Evolutionary conservation across 2,113 vertebrate species (phyloP), one percentile per base, ranked within the genome.

Genomic region (Eidolon helvum): DNA sequence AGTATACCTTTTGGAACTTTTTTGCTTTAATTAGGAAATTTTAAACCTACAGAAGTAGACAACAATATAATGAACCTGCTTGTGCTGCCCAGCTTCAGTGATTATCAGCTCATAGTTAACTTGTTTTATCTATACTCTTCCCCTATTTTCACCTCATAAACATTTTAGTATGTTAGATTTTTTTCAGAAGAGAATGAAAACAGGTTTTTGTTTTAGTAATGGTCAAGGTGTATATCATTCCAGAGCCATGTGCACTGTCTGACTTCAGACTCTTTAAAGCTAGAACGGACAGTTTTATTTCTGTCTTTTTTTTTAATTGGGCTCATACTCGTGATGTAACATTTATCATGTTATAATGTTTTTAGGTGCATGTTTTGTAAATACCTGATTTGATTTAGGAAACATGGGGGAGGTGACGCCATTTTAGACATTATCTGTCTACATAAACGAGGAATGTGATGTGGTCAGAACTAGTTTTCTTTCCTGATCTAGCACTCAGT

Each of bases 361-460:
- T 94, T 84, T 91, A 87, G 79, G 14, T 69, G 1, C 66, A 35
- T n/a, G 7, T 69, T 84, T 61, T 91, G 91, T 55, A 19, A 40
- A 95, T 66, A 75, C 91, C 38, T 66, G 12, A 24, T 89, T 92
- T 79, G 26, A 80, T 94, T 90, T 86, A 89, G 59, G 65, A 69
- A 89, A 88, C 26, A 1, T 45, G 22, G 12, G 33, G 22, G 43
- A 48, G 2, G 7, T 4, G 19, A 74, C 63, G 30, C 10, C 9
- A 77, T 86, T 92, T 33, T 78, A 57, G 43, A 12, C 18, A 57
- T 85, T 61, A 40, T 33, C 33, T 79, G 10, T 80, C 69, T 78
- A 28, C 21, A n/a, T 85, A 86, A 83, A 69, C 69, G 63, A 74
- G 28, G 26, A 86, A 16, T 10, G 30, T 79, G 61, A 57, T 90